phyloP scores from a whole-genome alignment of 2,113 vertebrate species.

The Caretta caretta region DNA sequence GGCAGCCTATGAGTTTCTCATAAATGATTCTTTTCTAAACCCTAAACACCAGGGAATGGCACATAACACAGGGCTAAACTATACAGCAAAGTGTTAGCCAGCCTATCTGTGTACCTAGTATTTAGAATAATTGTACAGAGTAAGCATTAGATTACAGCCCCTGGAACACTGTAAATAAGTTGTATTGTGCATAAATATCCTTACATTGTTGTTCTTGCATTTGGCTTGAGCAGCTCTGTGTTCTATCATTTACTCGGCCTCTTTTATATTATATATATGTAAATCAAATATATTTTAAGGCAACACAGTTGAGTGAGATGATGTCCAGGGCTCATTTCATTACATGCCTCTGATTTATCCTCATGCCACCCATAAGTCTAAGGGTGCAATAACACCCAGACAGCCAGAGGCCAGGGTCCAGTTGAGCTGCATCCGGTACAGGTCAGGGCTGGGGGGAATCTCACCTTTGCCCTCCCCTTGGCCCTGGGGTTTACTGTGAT shows the following conservation, averaged over 20 bases:
- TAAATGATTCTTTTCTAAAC: not conserved
- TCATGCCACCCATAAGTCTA: fast-evolving
- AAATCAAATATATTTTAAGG: fast-evolving
- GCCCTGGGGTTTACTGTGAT: not conserved
- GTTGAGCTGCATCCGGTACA: not conserved
- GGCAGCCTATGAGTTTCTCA: not conserved
- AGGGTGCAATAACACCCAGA: not conserved
- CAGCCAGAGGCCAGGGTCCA: not conserved
- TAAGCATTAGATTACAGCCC: not conserved
- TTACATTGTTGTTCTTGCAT: fast-evolving
- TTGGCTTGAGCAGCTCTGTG: fast-evolving
- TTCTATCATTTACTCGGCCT: not conserved
- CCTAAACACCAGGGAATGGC: not conserved
- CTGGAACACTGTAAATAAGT: not conserved
- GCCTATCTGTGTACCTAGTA: not conserved
- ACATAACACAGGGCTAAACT: fast-evolving
- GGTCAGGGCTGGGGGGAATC: not conserved
- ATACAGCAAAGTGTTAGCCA: fast-evolving
- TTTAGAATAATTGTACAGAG: fast-evolving
- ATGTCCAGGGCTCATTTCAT: fast-evolving
- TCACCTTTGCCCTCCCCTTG: not conserved
- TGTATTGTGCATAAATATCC: not conserved
- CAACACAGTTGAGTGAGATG: not conserved
- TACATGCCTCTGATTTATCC: fast-evolving
- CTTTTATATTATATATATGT: fast-evolving